Base-by-base conservation (phyloP, 2,113 vertebrate genomes). In the Cinclus mexicanus region DNA sequence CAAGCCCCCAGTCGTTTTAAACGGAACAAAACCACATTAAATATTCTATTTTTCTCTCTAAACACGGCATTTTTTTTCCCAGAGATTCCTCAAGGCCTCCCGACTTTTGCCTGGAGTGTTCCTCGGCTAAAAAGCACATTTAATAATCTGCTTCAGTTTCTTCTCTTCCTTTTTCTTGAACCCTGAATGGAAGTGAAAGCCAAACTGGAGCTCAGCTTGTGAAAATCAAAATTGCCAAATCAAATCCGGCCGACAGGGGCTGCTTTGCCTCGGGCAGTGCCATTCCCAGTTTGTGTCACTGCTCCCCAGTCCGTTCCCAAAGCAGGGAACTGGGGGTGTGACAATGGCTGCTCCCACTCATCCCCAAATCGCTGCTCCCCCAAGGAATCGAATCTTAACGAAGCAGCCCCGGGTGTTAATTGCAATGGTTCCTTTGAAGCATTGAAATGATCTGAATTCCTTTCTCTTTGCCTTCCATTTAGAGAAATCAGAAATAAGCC, bases 111-210 rank as follows among this genome's bases (percentile, higher is more conserved):
- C 79, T 88, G 14, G 39, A 70, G 70, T 31, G 46, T 74, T 80
- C 81, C 42, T 75, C n/a, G 13, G 26, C 56, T 77, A 93, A 86
- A 87, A 95, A 61, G 57, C 61, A 55, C 23, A 72, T 96, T 94
- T 57, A 95, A 89, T 80, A 57, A 95, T 47, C 76, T 39, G 9
- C 31, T 93, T 50, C 33, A 7, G 14, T 90, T 91, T 44, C 53
- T 87, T 72, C 82, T 52, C 71, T 88, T 90, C 64, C 95, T 4
- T 80, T 71, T 68, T 64, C 57, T 47, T 37, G 80, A 79, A 74
- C 79, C 83, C 59, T 11, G 65, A 88, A 60, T 25, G 28, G 13
- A 64, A 93, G 16, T 1, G 67, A 89, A 97, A 93, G 28, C 33
- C 37, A 93, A 67, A 90, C 26, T 3, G 64, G n/a, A 92, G 81